phyloP scores from a whole-genome alignment of 2,113 vertebrate species.

The Paratilapia polleni region DNA sequence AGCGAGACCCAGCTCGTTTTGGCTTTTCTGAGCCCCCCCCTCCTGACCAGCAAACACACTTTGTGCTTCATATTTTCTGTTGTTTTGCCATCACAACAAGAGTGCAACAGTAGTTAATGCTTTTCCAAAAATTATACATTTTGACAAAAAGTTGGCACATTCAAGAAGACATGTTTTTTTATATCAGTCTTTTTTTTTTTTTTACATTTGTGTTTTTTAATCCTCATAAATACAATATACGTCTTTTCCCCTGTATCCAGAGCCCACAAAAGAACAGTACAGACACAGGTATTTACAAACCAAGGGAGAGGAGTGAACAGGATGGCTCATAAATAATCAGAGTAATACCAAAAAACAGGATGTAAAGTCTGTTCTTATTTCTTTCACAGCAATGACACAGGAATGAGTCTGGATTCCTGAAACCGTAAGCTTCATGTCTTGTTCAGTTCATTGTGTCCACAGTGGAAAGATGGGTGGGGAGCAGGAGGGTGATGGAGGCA shows the following conservation, averaged over 20 bases:
- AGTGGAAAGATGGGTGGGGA: conserved; percentile 23
- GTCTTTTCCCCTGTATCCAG: conserved; percentile 79
- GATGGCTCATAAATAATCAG: conserved; percentile 80
- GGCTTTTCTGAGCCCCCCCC: conserved; percentile 50
- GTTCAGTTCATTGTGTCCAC: conserved; percentile 41
- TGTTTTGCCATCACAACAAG: conserved; percentile 79
- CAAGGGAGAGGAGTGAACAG: conserved; percentile 49
- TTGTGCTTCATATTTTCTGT: conserved; percentile 84
- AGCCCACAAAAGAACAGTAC: conserved; percentile 78
- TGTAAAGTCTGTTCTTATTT: conserved; percentile 58
- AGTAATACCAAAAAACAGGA: conserved; percentile 67
- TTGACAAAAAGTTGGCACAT: conserved; percentile 86
- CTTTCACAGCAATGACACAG: conserved; percentile 63
- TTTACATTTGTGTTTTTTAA: conserved; percentile 52
- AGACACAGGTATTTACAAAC: conserved; percentile 83
- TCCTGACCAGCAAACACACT: conserved; percentile 67
- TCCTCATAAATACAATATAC: conserved; percentile 87
- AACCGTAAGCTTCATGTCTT: conserved; percentile 3
- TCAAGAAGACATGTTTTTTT: conserved; percentile 79
- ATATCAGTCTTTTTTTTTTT: conserved; percentile 72
- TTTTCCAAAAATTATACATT: conserved; percentile 75
- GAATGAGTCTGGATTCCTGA: conserved; percentile 33
- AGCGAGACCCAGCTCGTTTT: conserved; percentile 49
- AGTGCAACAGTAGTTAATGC: conserved; percentile 82
- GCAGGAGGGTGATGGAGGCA: conserved; percentile 45